Conservation (phyloP, 2,888 invertebrate species). For the Caradrina clavipalpis region DNA sequence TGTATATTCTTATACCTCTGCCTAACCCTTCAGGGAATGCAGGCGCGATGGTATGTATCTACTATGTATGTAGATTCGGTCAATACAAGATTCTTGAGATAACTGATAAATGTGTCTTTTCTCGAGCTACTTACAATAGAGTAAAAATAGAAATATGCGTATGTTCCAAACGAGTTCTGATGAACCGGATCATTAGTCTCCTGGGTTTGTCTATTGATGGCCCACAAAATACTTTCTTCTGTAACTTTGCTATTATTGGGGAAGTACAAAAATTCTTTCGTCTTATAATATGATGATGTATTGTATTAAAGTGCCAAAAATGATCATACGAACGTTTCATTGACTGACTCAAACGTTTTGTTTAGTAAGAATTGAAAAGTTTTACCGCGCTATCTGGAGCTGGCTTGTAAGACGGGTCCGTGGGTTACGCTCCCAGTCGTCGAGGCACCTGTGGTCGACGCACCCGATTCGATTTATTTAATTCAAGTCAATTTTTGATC, state of each 20-base stretch:
- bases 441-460: no score
- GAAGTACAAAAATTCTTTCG: neutral
- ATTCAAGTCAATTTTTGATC: no score
- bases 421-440: no score
- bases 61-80: neutral
- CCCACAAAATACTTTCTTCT: neutral
- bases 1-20: no score
- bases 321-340: neutral
- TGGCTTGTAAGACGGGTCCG: no score
- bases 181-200: neutral
- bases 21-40: no score
- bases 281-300: neutral
- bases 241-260: neutral
- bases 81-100: neutral
- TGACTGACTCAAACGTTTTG: constrained; percentile 4
- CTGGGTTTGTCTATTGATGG: neutral
- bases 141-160: neutral
- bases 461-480: no score
- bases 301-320: neutral
- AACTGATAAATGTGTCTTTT: neutral
- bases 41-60: no score
- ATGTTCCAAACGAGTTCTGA: neutral
- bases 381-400: neutral
- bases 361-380: neutral
- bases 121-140: neutral